These are phyloP conservation scores for Molanna angustata DNA, from an alignment of 2,888 invertebrate species.

Conservation along the genomic window DNA sequence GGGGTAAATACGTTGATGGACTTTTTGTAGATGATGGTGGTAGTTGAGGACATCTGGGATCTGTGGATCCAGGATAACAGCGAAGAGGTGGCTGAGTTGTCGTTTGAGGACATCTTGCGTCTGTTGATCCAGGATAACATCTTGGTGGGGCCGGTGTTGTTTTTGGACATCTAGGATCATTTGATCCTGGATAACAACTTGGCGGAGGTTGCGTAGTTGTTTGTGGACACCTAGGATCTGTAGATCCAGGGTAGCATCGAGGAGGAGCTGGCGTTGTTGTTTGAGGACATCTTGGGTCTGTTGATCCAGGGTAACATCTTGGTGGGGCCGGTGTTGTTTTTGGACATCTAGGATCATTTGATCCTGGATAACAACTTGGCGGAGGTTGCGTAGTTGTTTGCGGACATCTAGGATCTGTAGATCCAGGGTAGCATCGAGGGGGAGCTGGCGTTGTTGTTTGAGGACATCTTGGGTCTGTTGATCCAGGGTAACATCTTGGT, in stretches of 20 bases:
- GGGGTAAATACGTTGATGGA: conserved; percentile 41
- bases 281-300: conserved; percentile 34
- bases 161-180: conserved; percentile 35
- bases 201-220: conserved; percentile 18
- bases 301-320: conserved; percentile 37
- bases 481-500: conserved; percentile 39
- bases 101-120: conserved; percentile 42
- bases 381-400: conserved; percentile 31
- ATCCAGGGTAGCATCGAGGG: conserved; percentile 31
- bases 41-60: conserved; percentile 36
- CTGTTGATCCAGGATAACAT: conserved; percentile 36
- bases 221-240: conserved; percentile 41
- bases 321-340: conserved; percentile 32
- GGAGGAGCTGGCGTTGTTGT: conserved; percentile 33
- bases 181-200: conserved; percentile 38
- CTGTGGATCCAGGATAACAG: conserved; percentile 39
- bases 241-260: conserved; percentile 40
- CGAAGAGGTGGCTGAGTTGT: conserved; percentile 29
- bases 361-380: conserved; percentile 37
- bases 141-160: conserved; percentile 34
- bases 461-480: conserved; percentile 35
- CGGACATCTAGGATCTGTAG: conserved; percentile 40
- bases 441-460: conserved; percentile 31
- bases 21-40: conserved; percentile 33
- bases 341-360: conserved; percentile 38